Evolutionary conservation across 2,888 invertebrate genomes (phyloP), one percentile per base, ranked within the genome.

Genomic region (Tetropium fuscum): DNA sequence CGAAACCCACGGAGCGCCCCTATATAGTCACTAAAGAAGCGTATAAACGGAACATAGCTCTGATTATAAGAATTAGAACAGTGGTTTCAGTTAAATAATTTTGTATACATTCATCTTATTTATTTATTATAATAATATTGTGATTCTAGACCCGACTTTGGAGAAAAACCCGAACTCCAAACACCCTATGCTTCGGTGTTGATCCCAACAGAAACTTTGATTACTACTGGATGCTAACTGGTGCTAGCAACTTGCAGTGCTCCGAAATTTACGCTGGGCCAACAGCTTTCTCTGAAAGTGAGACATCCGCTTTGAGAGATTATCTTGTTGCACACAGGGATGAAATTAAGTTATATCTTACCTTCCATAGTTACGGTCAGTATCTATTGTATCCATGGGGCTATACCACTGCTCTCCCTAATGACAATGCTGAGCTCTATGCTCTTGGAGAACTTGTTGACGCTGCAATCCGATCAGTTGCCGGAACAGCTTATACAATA

Each of bases 191-290:
- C 67, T 80, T 81, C 1, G 93, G 93, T 7, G 87, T 87, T 0
- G 93, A 94, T 73, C 87, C 87, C 0, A 93, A 93, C 78, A 83
- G 93, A 1, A 93, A 94, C 80, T 93, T 87, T 70, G 90, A 86
- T 54, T 87, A 86, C 72, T 81, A 85, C 60, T 93, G 92, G 91
- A 87, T 85, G 82, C 84, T 66, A 58, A 41, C 16, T n/a, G 80
- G 80, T 2, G 74, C 79, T n/a, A 77, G 77, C 59, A 34, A 34
- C 10, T 54, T 72, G 34, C 74, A 76, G 16, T 86, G 85, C 68
- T 73, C 77, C 15, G 82, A 83, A 15, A 81, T 77, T 8, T 86
- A 80, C 71, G 79, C 80, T 8, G 86, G 86, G 3, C 60, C 74
- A 0, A 36, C 55, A 5, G 75, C 83, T 1, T 83, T 83, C 67